Conservation (phyloP, 1,140 invertebrate genomes). For the Drosophila pseudoobscura region DNA sequence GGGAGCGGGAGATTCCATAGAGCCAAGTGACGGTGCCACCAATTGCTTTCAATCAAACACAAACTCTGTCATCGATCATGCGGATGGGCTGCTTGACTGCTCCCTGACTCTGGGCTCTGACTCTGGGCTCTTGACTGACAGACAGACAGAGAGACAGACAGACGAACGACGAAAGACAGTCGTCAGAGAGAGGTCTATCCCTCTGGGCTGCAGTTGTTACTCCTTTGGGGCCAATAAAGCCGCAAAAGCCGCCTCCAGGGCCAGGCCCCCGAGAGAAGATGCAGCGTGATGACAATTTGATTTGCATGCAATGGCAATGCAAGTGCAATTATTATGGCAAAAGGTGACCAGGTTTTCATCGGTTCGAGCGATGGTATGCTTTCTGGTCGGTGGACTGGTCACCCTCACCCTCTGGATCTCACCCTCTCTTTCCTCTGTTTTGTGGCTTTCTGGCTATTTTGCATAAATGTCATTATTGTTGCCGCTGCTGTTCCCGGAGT, state of each 20-base stretch:
- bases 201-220: constrained; percentile 3
- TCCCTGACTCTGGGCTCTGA: constrained; percentile 13
- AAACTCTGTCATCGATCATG: constrained; percentile 81
- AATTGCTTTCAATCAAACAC: constrained; percentile 81
- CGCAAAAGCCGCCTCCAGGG: constrained; percentile 57
- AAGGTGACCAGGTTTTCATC: constrained; percentile 71
- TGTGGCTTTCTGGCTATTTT: constrained; percentile 40
- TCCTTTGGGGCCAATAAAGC: constrained; percentile 75
- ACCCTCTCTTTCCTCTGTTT: constrained; percentile 11
- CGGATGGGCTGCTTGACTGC: constrained; percentile 40
- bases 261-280: constrained; percentile 36
- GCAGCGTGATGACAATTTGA: constrained; percentile 80
- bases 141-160: constrained; percentile 12
- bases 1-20: constrained; percentile 17
- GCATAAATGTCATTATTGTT: constrained; percentile 82
- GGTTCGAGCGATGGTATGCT: constrained; percentile 39
- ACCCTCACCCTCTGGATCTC: constrained; percentile 4
- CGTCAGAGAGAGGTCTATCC: constrained; percentile 35
- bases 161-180: too few species aligned
- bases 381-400: background rate
- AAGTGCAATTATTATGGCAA: constrained; percentile 82
- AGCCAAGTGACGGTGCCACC: constrained; percentile 77
- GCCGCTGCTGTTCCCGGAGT: constrained; percentile 47
- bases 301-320: constrained; percentile 72
- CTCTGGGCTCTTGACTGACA: constrained; percentile 30